Conservation (phyloP, 2,797 vertebrate genomes). For the Aplochiton taeniatus region DNA sequence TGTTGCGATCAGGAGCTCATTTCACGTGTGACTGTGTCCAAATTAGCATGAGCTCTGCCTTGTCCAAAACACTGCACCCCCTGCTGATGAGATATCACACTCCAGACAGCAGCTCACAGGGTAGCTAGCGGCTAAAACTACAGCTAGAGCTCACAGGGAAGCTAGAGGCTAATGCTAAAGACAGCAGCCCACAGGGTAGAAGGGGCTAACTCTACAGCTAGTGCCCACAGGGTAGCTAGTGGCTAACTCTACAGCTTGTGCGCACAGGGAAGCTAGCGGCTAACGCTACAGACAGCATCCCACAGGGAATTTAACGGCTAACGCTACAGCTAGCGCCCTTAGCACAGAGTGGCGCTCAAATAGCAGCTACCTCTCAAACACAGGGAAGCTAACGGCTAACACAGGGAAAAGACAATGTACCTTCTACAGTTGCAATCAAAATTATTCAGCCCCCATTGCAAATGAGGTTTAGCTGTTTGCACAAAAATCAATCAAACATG, state of each 20-base stretch:
- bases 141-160: conserved; percentile 31
- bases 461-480: too few species aligned
- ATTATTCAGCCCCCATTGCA: too few species aligned
- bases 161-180: too few species aligned
- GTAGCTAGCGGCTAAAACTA: conserved; percentile 46
- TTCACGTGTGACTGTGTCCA: conserved; percentile 81
- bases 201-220: conserved; percentile 48
- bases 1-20: conserved; percentile 76
- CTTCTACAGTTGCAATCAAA: too few species aligned
- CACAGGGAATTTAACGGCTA: conserved; percentile 45
- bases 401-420: too few species aligned
- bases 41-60: conserved; percentile 74
- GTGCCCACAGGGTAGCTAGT: too few species aligned
- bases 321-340: conserved; percentile 32
- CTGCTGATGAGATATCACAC: conserved; percentile 46
- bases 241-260: too few species aligned
- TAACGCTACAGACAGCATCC: conserved; percentile 24
- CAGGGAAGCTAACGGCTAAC: too few species aligned
- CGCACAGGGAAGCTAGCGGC: too few species aligned
- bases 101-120: conserved; percentile 26
- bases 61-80: conserved; percentile 37
- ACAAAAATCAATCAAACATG: too few species aligned
- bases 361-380: too few species aligned
- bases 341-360: too few species aligned
- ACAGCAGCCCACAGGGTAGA: conserved; percentile 32